Conservation (phyloP, 2,888 invertebrate genomes). For the Microdon myrmicae region DNA sequence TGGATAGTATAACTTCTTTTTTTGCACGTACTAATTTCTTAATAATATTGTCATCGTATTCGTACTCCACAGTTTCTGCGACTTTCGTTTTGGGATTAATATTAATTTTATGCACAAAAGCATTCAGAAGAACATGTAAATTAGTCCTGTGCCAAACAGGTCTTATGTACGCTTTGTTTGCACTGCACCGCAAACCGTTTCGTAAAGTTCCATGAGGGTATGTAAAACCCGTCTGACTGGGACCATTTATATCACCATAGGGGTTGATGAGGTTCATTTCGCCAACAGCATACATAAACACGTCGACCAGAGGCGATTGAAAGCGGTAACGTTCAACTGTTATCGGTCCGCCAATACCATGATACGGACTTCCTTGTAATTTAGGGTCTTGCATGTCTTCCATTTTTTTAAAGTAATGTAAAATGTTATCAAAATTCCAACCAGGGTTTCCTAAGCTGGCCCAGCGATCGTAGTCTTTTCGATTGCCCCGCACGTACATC, state of each 20-base stretch:
- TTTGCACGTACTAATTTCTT: conserved; percentile 71
- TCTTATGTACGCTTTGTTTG: conserved; percentile 83
- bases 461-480: conserved; percentile 88
- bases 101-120: conserved; percentile 76
- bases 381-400: conserved; percentile 80
- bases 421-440: conserved; percentile 81
- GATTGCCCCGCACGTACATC: conserved; percentile 88
- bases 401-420: conserved; percentile 82
- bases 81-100: conserved; percentile 71
- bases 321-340: conserved; percentile 78
- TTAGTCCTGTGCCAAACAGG: conserved; percentile 75
- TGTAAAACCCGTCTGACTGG: conserved; percentile 81
- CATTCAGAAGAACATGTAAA: conserved; percentile 77
- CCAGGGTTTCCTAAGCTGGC: conserved; percentile 76
- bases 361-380: conserved; percentile 71
- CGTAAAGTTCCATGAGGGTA: conserved; percentile 80
- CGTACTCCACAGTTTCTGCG: conserved; percentile 76
- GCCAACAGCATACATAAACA: conserved; percentile 76
- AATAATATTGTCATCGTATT: conserved; percentile 53
- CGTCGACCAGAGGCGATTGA: conserved; percentile 75
- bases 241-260: conserved; percentile 80
- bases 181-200: conserved; percentile 83
- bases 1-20: conserved; percentile 85
- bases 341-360: conserved; percentile 78
- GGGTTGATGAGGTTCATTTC: conserved; percentile 75